Evolutionary conservation across 2,797 vertebrate genomes (phyloP).

Genomic region (Darevskia mixta): DNA sequence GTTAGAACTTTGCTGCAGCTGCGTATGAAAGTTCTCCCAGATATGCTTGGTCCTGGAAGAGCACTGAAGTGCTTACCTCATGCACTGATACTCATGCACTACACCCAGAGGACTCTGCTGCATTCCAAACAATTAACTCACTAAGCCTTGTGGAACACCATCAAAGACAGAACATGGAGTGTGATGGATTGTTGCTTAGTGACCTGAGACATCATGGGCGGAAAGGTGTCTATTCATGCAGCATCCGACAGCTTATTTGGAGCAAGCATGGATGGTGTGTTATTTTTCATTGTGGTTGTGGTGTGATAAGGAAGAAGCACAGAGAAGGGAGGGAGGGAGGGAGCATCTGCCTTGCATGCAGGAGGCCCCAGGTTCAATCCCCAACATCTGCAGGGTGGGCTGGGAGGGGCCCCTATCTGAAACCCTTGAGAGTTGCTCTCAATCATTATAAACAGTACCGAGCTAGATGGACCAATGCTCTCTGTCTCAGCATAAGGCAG

Average conservation of each 20-base stretch:
- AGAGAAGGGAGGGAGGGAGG: too few relatives aligned
- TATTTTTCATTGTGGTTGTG: neutral
- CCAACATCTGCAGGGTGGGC: too few relatives aligned
- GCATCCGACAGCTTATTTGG: neutral
- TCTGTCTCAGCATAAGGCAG: too few relatives aligned
- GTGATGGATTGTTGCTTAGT: constrained; percentile 57
- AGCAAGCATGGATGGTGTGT: neutral
- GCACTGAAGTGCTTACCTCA: accelerated
- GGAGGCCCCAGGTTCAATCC: too few relatives aligned
- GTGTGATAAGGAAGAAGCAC: neutral
- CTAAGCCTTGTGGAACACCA: neutral
- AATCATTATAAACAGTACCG: too few relatives aligned
- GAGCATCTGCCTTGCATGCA: too few relatives aligned
- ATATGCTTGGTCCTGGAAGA: neutral
- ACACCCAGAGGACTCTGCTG: neutral
- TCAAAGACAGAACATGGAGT: neutral
- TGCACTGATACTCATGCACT: accelerated
- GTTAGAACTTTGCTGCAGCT: accelerated
- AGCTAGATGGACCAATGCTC: too few relatives aligned
- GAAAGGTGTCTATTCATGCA: constrained; percentile 49
- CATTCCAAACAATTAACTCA: accelerated
- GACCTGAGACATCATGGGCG: constrained; percentile 57
- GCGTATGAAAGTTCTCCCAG: accelerated
- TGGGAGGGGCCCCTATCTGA: too few relatives aligned
- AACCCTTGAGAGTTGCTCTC: too few relatives aligned